These are phyloP conservation scores for Scrobipalpa atriplicella DNA, from an alignment of 2,888 invertebrate species.

Conservation along the genomic window DNA sequence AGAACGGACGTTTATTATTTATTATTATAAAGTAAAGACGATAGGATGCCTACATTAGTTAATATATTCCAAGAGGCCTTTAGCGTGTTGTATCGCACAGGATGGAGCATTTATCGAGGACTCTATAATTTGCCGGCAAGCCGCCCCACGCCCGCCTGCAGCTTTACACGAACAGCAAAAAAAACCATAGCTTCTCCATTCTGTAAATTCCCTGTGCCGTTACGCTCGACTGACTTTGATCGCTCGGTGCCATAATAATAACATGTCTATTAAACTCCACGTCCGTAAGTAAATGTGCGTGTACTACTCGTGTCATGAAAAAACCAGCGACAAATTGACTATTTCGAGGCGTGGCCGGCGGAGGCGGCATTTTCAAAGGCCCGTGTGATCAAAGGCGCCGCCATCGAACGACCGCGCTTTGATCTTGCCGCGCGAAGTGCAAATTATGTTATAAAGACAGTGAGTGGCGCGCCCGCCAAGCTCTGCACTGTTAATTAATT, in stretches of 20 bases:
- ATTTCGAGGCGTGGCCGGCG: constrained; percentile 76
- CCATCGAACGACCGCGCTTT: constrained; percentile 75
- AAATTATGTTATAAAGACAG: constrained; percentile 83
- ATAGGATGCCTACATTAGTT: constrained; percentile 8
- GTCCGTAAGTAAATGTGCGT: constrained; percentile 31
- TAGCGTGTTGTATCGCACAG: constrained; percentile 24
- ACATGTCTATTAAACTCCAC: constrained; percentile 30
- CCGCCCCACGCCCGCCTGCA: constrained; percentile 30
- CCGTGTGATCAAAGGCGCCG: constrained; percentile 80
- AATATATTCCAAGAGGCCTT: constrained; percentile 9
- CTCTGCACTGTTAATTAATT: constrained; percentile 77
- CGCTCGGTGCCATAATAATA: constrained; percentile 27
- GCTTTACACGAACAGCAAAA: constrained; percentile 27
- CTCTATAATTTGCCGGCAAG: constrained; percentile 33
- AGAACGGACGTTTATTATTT: background rate
- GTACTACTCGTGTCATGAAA: constrained; percentile 47
- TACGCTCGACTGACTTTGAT: constrained; percentile 26
- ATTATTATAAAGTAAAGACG: constrained; percentile 8
- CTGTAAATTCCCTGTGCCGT: constrained; percentile 25
- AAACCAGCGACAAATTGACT: constrained; percentile 78
- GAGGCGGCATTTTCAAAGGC: constrained; percentile 79
- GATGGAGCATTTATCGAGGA: constrained; percentile 31
- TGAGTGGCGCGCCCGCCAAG: constrained; percentile 72
- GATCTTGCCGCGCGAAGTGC: constrained; percentile 82
- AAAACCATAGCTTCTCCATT: constrained; percentile 21